A percentile compares a stretch with the other conserved stretches of the same genome.
Conservation (phyloP, 2,113 vertebrate species). For the Callithrix jacchus region DNA sequence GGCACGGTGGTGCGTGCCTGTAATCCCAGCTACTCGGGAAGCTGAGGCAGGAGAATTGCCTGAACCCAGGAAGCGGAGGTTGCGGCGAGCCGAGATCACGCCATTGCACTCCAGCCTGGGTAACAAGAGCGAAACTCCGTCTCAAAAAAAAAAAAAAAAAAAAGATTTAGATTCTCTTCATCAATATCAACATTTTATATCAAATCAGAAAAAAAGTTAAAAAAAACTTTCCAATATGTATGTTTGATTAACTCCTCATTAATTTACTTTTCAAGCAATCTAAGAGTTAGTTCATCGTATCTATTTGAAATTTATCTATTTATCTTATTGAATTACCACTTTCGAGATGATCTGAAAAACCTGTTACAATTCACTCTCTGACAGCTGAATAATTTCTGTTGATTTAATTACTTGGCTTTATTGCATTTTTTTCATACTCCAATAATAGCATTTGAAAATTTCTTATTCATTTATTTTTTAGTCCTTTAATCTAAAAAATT, state of each 20-base stretch:
- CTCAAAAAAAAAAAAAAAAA: too few species aligned
- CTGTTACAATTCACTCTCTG: neutral
- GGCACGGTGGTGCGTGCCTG: too few species aligned
- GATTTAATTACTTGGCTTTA: neutral
- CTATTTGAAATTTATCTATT: constrained; percentile 3
- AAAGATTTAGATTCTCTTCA: neutral
- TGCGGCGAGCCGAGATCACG: too few species aligned
- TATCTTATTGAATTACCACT: constrained; percentile 7
- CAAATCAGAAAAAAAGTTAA: neutral
- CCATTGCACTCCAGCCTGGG: too few species aligned
- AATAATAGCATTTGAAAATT: constrained; percentile 5
- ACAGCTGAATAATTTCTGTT: neutral
- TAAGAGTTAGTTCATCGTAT: constrained; percentile 25
- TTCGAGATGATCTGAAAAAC: constrained; percentile 27
- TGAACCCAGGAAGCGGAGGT: too few species aligned
- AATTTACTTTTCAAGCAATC: constrained; percentile 50
- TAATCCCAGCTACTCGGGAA: too few species aligned
- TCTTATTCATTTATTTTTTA: constrained; percentile 1
- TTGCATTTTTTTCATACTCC: constrained; percentile 40
- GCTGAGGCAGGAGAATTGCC: too few species aligned
- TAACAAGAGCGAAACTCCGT: too few species aligned
- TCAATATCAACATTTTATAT: constrained; percentile 33
- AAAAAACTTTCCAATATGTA: neutral
- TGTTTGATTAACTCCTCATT: constrained; percentile 46
- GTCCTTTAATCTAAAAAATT: constrained; percentile 1